Base-by-base conservation (phyloP, 2,888 invertebrate genomes). In the Empis stercorea region DNA sequence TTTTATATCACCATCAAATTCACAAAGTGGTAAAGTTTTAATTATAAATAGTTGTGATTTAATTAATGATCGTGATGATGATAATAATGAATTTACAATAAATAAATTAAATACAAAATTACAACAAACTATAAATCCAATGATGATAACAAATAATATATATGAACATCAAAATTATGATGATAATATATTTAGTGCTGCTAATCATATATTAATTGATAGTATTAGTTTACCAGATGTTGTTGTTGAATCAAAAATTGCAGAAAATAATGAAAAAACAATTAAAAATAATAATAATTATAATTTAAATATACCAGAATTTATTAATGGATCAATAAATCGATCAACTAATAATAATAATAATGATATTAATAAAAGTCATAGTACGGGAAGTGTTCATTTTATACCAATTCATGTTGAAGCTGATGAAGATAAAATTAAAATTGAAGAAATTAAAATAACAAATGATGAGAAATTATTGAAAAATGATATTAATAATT, bases 221-320 rank as follows among this genome's bases (percentile, higher is more conserved):
- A 66, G 66, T 57, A 67, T 68, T 57, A 67, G 67, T 57, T 58
- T 68, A 56, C 68, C 68, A 52, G 68, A 68, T 55, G 68, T 68
- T 53, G 68, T 68, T 30, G 67, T 68, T 32, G 68, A 68, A 61
- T 65, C 68, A 55, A 64, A 66, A 55, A 59, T 62, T 53, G 51
- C 46, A 20, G 46, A 30, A 46, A 4, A 32, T 47, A 37, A 50
- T 49, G 16, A 52, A 44, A 47, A 30, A 36, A 10, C 30, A 27
- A 49, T 46, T 41, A 47, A 46, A 51, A 48, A 53, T 48, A 49
- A 48, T 48, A 50, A 48, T 10, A 46, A 48, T 43, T 32, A 44
- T 50, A 50, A 47, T n/a, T 27, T 27, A 27, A 27, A 27, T 27
- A 27, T 27, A 27, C 23, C 23, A 16, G 45, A 15, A 50, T 45